Evolutionary conservation across 2,888 invertebrate species (phyloP).

Genomic region (Heliconius aoede): DNA sequence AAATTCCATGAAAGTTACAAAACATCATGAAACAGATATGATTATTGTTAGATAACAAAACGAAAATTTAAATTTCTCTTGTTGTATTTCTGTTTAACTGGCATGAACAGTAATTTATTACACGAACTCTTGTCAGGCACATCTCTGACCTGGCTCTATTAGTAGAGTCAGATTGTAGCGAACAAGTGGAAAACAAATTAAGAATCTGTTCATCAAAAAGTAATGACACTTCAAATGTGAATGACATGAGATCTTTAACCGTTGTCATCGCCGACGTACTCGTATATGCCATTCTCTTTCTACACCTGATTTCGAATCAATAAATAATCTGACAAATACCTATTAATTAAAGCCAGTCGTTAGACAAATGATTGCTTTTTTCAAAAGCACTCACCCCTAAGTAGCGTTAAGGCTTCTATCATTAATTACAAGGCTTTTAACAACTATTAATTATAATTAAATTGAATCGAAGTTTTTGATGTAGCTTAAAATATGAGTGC

Average conservation of each 20-base stretch:
- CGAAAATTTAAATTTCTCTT: constrained; percentile 13
- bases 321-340: constrained; percentile 40
- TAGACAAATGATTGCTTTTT: constrained; percentile 51
- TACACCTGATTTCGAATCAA: constrained; percentile 31
- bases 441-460: constrained; percentile 80
- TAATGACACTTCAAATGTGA: constrained; percentile 19
- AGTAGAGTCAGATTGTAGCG: constrained; percentile 6
- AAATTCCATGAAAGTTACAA: constrained; percentile 23
- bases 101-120: not conserved
- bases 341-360: constrained; percentile 53
- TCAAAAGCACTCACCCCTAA: constrained; percentile 54
- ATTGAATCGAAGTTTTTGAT: constrained; percentile 61
- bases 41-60: constrained; percentile 14
- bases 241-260: constrained; percentile 6
- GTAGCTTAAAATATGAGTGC: constrained; percentile 50
- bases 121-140: not conserved
- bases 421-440: constrained; percentile 76
- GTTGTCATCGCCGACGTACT: constrained; percentile 25
- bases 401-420: constrained; percentile 69
- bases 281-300: constrained; percentile 20
- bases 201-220: constrained; percentile 19
- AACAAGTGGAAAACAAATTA: constrained; percentile 15
- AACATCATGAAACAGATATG: constrained; percentile 17
- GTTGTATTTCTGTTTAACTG: not conserved
- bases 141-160: constrained; percentile 5